Base-by-base conservation (phyloP, 2,888 invertebrate genomes). In the Vannuccia rotundouncinata region DNA sequence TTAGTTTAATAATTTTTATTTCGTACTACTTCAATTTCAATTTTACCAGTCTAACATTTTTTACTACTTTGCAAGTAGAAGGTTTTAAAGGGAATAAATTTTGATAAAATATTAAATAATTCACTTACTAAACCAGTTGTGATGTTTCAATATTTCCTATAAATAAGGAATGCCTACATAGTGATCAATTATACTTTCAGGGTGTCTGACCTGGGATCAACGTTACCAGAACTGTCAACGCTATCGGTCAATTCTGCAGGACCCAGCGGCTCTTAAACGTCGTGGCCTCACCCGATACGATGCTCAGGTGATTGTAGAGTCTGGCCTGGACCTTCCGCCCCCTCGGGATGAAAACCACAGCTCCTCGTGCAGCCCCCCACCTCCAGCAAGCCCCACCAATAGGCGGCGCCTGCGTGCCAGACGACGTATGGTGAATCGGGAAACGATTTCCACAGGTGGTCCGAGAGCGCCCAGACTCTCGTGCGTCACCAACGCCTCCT, bases 161-260 rank as follows among this genome's bases (percentile, higher is more conserved):
- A n/a, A n/a, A n/a, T n/a, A n/a, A n/a, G n/a, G n/a, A n/a, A n/a
- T n/a, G n/a, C n/a, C n/a, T n/a, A n/a, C n/a, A n/a, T n/a, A n/a
- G 45, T 17, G 17, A 5, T 45, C 10, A 10, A 45, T 45, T 45
- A 10, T 45, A 45, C 5, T 22, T 66, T 5, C 66, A 66, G 66
- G 22, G 2, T 66, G 66, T 66, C 66, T 66, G 66, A 66, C 66
- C 22, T 66, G 66, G 66, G 66, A 66, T 22, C 66, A 66, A 22
- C 66, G 66, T 2, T 22, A 66, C 66, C 66, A 66, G 66, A 66
- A 66, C 22, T 66, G 5, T 22, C 66, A 66, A 22, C 66, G 66
- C 25, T 66, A 66, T 27, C 5, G 66, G 10, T 5, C 66, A 17
- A 66, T 66, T 2, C 66, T 66, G 5, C 66, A 66, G 17, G 66